These are phyloP conservation scores for Leptobrachium ailaonicum DNA, from an alignment of 2,113 vertebrate species.

Conservation along the genomic window DNA sequence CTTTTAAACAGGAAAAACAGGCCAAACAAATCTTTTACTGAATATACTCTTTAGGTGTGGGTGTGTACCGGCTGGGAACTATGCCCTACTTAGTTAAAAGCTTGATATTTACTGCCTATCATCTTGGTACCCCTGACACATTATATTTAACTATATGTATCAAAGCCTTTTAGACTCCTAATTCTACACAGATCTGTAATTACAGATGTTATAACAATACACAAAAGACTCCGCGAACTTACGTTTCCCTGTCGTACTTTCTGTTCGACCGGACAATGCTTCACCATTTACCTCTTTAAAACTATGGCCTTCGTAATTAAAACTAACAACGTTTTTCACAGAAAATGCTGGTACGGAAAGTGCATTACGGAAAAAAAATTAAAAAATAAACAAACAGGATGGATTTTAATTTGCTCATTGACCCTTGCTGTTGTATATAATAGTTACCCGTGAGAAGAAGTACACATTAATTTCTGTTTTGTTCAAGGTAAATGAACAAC, in stretches of 20 bases:
- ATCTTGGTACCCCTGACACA: no score
- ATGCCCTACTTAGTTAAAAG: no score
- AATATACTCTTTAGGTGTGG: no score
- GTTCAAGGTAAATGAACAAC: conserved; percentile 38
- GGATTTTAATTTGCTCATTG: conserved; percentile 20
- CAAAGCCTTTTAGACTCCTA: no score
- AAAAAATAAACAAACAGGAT: neutral
- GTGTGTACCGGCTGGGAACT: no score
- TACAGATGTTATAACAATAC: conserved; percentile 8
- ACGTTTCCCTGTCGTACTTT: no score
- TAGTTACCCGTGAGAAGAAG: conserved; percentile 10
- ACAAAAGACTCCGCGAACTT: neutral
- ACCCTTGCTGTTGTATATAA: conserved; percentile 39
- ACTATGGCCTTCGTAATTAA: neutral
- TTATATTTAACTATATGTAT: no score
- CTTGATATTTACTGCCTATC: no score
- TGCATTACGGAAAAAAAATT: neutral
- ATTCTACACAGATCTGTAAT: no score
- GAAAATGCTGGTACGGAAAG: conserved; percentile 13
- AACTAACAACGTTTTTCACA: conserved; percentile 12
- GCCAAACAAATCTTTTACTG: no score
- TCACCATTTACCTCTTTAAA: neutral
- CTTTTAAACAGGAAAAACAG: no score
- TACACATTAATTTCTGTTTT: conserved; percentile 38
- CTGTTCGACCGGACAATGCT: neutral